A percentile compares a stretch with the other conserved stretches of the same genome.
These are phyloP conservation scores for Acrobasis repandana DNA, from an alignment of 2,888 invertebrate species.

Conservation along the genomic window DNA sequence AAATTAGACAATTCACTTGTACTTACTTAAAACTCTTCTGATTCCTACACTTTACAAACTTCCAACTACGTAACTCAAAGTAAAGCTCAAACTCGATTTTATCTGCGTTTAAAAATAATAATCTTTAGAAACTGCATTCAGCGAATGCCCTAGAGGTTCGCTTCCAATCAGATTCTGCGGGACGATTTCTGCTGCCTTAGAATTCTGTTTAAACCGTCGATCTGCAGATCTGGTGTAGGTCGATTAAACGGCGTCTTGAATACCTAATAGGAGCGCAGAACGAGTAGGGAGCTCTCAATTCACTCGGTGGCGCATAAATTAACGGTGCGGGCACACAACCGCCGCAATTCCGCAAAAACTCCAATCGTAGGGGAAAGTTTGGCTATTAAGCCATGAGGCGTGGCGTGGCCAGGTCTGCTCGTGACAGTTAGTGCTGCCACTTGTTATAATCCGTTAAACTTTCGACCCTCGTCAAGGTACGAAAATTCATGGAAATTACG, in stretches of 20 bases:
- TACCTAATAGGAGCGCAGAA: conserved; percentile 68
- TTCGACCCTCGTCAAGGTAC: conserved; percentile 80
- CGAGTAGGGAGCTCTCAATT: conserved; percentile 61
- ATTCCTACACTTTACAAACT: neutral
- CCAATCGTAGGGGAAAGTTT: conserved; percentile 80
- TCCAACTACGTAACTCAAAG: neutral
- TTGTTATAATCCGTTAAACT: conserved; percentile 81
- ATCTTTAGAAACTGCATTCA: conserved; percentile 16
- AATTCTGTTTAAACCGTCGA: conserved; percentile 63
- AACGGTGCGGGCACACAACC: conserved; percentile 62
- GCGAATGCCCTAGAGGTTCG: conserved; percentile 44
- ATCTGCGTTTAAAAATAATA: conserved; percentile 14
- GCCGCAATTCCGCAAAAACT: conserved; percentile 77
- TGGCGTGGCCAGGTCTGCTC: conserved; percentile 76
- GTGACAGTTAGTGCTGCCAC: conserved; percentile 81
- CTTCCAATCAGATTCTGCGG: conserved; percentile 53
- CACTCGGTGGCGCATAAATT: conserved; percentile 75
- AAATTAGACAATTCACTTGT: too few relatives aligned
- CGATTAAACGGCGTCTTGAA: conserved; percentile 78
- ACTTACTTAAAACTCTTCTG: too few relatives aligned
- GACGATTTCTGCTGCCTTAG: conserved; percentile 56
- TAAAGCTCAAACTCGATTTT: neutral
- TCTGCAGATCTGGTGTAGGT: conserved; percentile 55
- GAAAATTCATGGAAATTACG: conserved; percentile 70
- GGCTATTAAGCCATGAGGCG: conserved; percentile 81